Conservation (phyloP, 2,113 vertebrate species). For the Silurus asotus region DNA sequence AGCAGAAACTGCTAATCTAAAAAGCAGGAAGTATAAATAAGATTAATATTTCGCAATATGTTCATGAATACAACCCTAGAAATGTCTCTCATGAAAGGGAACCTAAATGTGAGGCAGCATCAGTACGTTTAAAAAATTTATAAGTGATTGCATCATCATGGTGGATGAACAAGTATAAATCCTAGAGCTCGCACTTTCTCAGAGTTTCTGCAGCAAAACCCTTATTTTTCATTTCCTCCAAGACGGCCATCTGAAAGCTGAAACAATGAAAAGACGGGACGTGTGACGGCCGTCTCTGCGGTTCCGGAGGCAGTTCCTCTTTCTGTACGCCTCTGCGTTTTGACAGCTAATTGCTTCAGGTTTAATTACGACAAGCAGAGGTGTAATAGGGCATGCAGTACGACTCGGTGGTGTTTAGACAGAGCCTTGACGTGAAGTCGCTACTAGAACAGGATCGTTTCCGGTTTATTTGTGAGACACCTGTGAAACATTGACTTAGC, state of each 20-base stretch:
- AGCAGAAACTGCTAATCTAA: too few species aligned
- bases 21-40: background rate
- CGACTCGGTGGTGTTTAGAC: slow-evolving; percentile 50
- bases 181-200: background rate
- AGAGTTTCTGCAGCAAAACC: background rate
- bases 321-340: slow-evolving; percentile 60
- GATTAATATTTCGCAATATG: background rate
- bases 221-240: background rate
- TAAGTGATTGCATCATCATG: background rate
- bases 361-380: slow-evolving; percentile 77
- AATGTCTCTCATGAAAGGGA: background rate
- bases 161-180: background rate
- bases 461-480: slow-evolving; percentile 28
- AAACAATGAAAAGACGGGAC: slow-evolving; percentile 8
- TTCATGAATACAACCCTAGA: background rate
- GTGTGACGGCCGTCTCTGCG: slow-evolving; percentile 43
- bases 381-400: slow-evolving; percentile 69
- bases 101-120: background rate
- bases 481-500: slow-evolving; percentile 1
- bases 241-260: background rate
- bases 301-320: slow-evolving; percentile 57
- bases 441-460: slow-evolving; percentile 2
- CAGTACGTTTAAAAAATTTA: background rate
- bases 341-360: slow-evolving; percentile 71
- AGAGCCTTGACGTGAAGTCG: slow-evolving; percentile 9